phyloP scores from a whole-genome alignment of 2,797 vertebrate species.

The Lophotriccus pileatus region DNA sequence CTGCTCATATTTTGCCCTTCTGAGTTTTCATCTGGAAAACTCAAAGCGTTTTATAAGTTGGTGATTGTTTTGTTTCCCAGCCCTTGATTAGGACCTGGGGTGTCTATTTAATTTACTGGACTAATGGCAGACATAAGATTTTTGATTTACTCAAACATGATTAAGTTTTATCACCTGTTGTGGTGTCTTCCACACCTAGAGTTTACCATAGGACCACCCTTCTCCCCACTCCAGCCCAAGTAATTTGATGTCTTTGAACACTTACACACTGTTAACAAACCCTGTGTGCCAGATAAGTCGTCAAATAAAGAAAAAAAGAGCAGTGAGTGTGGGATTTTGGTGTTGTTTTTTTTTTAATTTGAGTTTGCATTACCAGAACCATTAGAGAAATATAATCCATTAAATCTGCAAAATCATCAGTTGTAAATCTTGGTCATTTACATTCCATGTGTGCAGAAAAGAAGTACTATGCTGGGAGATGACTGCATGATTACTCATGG shows the following conservation, averaged over 20 bases:
- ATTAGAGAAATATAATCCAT: constrained; percentile 45
- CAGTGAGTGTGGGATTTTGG: not conserved
- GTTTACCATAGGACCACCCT: not conserved
- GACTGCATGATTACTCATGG: constrained; percentile 56
- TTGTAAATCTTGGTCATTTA: constrained; percentile 50
- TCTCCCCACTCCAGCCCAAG: not conserved
- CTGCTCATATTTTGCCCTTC: not conserved
- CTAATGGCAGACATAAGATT: not conserved
- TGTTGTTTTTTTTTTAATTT: not conserved
- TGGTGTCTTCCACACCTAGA: not conserved
- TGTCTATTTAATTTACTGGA: not conserved
- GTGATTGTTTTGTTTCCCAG: not conserved
- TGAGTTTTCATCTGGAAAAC: not conserved
- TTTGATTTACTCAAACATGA: not conserved
- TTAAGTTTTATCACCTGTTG: not conserved
- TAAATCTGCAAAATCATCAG: constrained; percentile 60
- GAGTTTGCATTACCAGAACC: constrained; percentile 31
- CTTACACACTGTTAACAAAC: not conserved
- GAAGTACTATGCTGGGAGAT: constrained; percentile 51
- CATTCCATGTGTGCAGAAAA: constrained; percentile 49
- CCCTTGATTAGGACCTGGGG: not conserved
- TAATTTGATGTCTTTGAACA: not conserved
- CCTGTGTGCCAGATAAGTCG: not conserved
- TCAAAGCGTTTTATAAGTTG: not conserved
- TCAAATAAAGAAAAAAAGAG: constrained; percentile 16